These are phyloP conservation scores for Machaerirhynchus nigripectus DNA, from an alignment of 2,113 vertebrate species.

Conservation along the genomic window DNA sequence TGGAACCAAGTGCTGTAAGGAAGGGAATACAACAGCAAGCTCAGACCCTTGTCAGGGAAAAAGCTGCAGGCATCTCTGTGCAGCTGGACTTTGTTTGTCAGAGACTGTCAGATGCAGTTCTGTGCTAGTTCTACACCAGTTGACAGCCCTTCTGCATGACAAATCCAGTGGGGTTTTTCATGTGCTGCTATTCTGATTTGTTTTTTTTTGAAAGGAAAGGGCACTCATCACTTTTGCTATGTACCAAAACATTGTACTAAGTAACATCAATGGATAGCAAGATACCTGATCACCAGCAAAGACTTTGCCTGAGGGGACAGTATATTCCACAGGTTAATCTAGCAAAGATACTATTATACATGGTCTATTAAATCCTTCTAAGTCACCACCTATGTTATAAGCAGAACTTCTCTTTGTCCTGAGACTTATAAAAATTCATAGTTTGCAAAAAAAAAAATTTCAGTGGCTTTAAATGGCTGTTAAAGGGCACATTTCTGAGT, in stretches of 20 bases:
- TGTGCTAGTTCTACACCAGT: neutral
- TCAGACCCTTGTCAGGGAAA: neutral
- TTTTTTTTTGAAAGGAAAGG: neutral
- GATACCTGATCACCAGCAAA: neutral
- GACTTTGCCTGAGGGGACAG: neutral
- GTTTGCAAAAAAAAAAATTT: neutral
- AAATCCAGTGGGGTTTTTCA: neutral
- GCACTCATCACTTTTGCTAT: neutral
- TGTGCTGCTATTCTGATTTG: neutral
- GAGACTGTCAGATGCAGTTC: neutral
- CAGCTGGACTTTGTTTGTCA: neutral
- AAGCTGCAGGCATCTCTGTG: neutral
- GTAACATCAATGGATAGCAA: neutral
- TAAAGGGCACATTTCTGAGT: neutral
- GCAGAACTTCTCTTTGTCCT: neutral
- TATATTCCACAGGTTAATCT: neutral
- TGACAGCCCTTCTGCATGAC: neutral
- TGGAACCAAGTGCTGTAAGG: neutral
- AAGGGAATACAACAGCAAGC: neutral
- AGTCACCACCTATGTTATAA: neutral
- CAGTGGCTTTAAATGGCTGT: neutral
- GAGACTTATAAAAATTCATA: neutral
- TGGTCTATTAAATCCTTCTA: neutral
- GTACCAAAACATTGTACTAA: neutral
- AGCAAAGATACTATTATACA: neutral